Conservation (phyloP, 2,888 invertebrate genomes). For the Embidobia sp. region DNA sequence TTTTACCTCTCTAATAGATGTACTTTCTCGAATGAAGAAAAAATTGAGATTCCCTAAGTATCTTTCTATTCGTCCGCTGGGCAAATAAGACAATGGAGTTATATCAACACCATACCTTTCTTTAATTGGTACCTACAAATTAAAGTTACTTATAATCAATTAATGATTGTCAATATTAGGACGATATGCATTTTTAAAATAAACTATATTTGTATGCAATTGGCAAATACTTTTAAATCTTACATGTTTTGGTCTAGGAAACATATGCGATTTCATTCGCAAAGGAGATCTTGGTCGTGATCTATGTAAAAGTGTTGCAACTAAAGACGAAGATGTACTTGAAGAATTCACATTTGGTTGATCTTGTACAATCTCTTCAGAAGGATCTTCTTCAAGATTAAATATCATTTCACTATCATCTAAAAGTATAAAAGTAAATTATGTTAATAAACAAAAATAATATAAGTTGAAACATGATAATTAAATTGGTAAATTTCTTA, state of each 20-base stretch:
- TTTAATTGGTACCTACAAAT: constrained; percentile 79
- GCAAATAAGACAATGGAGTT: constrained; percentile 90
- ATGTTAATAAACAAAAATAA: constrained; percentile 1
- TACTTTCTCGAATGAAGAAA: constrained; percentile 97
- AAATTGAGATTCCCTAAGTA: constrained; percentile 96
- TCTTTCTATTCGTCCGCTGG: constrained; percentile 89
- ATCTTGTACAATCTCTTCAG: constrained; percentile 72
- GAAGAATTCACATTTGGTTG: constrained; percentile 7
- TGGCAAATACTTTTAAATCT: constrained; percentile 2
- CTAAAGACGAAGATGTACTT: constrained; percentile 46
- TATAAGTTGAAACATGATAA: no score
- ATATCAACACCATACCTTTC: constrained; percentile 88
- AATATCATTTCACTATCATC: constrained; percentile 92
- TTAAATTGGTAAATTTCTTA: no score
- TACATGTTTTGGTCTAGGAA: constrained; percentile 68
- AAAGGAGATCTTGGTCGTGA: constrained; percentile 84
- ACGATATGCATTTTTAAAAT: no score
- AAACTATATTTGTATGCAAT: constrained; percentile 8
- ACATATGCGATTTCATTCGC: constrained; percentile 75
- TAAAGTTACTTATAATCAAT: background rate
- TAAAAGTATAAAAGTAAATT: constrained; percentile 35
- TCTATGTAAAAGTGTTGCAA: constrained; percentile 79
- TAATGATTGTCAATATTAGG: no score
- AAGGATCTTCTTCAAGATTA: constrained; percentile 89
- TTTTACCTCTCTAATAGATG: constrained; percentile 90